These are phyloP conservation scores for Probaryconus sp. DNA, from an alignment of 1,140 invertebrate species.

Conservation along the genomic window DNA sequence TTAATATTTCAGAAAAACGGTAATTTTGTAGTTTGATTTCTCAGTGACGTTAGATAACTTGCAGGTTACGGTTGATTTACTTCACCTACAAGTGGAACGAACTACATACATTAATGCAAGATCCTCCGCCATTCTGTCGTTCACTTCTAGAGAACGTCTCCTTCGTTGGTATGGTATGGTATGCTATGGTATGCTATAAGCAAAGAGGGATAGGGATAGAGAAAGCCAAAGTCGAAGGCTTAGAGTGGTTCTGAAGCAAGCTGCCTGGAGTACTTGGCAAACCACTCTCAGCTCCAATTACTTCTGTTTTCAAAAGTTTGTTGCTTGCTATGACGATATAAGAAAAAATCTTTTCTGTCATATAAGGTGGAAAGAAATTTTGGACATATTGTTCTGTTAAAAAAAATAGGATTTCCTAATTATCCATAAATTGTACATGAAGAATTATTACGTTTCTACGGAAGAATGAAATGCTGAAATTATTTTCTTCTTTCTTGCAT, in stretches of 20 bases:
- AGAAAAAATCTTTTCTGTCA: constrained; percentile 39
- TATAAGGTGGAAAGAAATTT: constrained; percentile 28
- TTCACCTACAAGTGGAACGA: constrained; percentile 33
- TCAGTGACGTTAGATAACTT: constrained; percentile 4
- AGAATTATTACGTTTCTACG: too few relatives aligned
- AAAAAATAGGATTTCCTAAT: too few relatives aligned
- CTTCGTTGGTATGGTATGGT: constrained; percentile 20
- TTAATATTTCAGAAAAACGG: not conserved
- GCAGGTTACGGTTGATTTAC: constrained; percentile 24
- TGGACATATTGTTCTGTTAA: not conserved
- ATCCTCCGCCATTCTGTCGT: constrained; percentile 33
- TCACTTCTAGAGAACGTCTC: constrained; percentile 35
- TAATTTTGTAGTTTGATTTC: constrained; percentile 2
- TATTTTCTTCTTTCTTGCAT: too few relatives aligned
- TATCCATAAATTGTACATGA: too few relatives aligned
- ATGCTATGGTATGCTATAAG: constrained; percentile 22
- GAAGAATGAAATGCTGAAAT: too few relatives aligned
- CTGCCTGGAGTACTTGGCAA: constrained; percentile 57
- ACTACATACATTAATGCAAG: constrained; percentile 55
- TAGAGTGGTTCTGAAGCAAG: constrained; percentile 55
- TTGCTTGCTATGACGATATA: constrained; percentile 49
- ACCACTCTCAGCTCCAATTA: constrained; percentile 61
- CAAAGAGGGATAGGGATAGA: constrained; percentile 37
- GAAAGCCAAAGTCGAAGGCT: constrained; percentile 47
- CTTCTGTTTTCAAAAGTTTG: constrained; percentile 62